Percentiles rank a stretch among this genome's conserved stretches.
Conservation (phyloP, 1,140 invertebrate genomes). For the Adelges cooleyi region DNA sequence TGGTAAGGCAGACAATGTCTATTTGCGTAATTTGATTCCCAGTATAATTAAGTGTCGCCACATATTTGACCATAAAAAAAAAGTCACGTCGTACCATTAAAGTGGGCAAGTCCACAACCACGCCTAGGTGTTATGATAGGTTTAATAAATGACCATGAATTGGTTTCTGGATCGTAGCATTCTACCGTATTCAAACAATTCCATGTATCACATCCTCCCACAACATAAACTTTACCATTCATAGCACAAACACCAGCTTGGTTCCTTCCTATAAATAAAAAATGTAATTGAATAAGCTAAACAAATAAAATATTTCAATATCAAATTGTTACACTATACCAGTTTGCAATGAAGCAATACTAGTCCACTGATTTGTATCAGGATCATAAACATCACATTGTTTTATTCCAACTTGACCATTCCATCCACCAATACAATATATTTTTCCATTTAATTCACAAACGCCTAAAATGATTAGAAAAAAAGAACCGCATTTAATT, state of each 20-base stretch:
- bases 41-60: no score
- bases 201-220: slow-evolving; percentile 73
- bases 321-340: slow-evolving; percentile 41
- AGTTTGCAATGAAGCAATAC: slow-evolving; percentile 51
- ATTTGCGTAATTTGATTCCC: no score
- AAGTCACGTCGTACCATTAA: slow-evolving; percentile 48
- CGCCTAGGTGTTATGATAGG: slow-evolving; percentile 52
- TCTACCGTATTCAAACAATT: slow-evolving; percentile 62
- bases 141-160: slow-evolving; percentile 43
- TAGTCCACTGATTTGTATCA: slow-evolving; percentile 48
- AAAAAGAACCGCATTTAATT: no score
- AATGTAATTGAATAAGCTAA: neutral
- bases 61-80: no score
- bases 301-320: neutral
- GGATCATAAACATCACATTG: slow-evolving; percentile 64
- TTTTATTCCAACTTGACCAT: slow-evolving; percentile 58
- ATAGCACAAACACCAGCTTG: slow-evolving; percentile 62
- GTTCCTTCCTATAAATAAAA: slow-evolving; percentile 51
- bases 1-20: no score
- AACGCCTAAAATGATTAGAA: slow-evolving; percentile 46
- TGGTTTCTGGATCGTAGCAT: slow-evolving; percentile 50
- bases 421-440: slow-evolving; percentile 71
- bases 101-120: slow-evolving; percentile 53
- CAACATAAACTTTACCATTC: slow-evolving; percentile 56
- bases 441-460: slow-evolving; percentile 55